A percentile compares a stretch with the other conserved stretches of the same genome.
phyloP scores from a whole-genome alignment of 2,888 invertebrate genomes.

The Xestoiulus laeticollis region DNA sequence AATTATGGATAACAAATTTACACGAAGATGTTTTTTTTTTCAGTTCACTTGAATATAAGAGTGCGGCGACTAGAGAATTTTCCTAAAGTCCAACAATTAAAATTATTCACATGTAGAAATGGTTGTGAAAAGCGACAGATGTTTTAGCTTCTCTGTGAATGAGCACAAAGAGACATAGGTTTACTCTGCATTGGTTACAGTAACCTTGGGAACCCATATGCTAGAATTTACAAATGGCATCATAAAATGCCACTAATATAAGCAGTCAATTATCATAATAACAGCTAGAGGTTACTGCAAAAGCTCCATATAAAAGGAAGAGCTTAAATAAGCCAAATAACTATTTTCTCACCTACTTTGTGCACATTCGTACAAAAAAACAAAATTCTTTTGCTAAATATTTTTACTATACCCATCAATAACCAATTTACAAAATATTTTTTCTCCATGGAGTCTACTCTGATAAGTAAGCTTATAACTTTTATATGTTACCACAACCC shows the following conservation, averaged over 20 bases:
- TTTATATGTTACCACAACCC: no score
- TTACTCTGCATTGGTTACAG: neutral
- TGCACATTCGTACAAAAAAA: no score
- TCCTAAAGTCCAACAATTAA: conserved; percentile 8
- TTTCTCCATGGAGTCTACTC: no score
- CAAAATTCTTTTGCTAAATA: no score
- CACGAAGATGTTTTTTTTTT: neutral
- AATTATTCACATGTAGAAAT: neutral
- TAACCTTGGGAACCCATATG: conserved; percentile 10
- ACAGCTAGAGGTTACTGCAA: neutral
- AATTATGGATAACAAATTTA: neutral
- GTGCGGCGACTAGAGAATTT: neutral
- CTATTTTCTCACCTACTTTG: no score
- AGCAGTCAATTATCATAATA: neutral
- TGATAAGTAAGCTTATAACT: no score
- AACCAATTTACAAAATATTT: no score
- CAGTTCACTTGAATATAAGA: conserved; percentile 7
- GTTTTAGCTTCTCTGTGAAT: neutral
- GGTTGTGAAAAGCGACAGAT: neutral
- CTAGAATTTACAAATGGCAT: neutral
- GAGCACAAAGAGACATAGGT: neutral
- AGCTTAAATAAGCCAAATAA: no score
- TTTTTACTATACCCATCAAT: no score
- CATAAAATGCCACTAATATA: conserved; percentile 26
- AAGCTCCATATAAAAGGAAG: no score